Evolutionary conservation across 2,797 vertebrate genomes (phyloP).

Genomic region (Mormyrops attenuatus): DNA sequence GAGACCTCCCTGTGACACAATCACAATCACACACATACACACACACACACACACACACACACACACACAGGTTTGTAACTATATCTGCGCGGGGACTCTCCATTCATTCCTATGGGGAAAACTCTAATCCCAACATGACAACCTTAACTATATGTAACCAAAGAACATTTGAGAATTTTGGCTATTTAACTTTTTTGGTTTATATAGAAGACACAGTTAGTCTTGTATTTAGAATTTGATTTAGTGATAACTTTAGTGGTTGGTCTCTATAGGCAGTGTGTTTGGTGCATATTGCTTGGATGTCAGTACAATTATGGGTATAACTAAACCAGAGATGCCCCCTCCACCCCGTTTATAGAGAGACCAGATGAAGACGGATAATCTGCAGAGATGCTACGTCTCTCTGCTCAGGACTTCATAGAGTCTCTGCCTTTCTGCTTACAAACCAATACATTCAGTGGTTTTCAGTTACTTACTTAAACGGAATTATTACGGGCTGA

Average conservation of each 20-base stretch:
- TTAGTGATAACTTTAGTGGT: not conserved
- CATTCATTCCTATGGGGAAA: not conserved
- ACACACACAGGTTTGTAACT: not conserved
- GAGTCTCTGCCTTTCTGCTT: not conserved
- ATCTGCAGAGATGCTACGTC: not conserved
- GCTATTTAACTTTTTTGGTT: not conserved
- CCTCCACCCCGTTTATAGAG: not conserved
- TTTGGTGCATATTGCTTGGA: not conserved
- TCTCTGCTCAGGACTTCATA: not conserved
- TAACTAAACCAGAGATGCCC: not conserved
- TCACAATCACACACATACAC: not conserved
- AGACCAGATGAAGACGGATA: not conserved
- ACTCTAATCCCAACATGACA: not conserved
- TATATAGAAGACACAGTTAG: not conserved
- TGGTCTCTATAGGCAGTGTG: not conserved
- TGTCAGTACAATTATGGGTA: not conserved
- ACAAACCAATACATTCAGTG: not conserved
- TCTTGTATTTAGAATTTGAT: not conserved
- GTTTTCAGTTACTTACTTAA: not conserved
- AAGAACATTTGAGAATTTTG: not conserved
- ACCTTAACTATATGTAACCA: not conserved
- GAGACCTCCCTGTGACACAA: not conserved
- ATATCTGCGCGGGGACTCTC: not conserved
- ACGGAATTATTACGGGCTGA: not conserved
- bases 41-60: not conserved